Base-by-base conservation (phyloP, 2,888 invertebrate species). In the Pegoplata infirma region DNA sequence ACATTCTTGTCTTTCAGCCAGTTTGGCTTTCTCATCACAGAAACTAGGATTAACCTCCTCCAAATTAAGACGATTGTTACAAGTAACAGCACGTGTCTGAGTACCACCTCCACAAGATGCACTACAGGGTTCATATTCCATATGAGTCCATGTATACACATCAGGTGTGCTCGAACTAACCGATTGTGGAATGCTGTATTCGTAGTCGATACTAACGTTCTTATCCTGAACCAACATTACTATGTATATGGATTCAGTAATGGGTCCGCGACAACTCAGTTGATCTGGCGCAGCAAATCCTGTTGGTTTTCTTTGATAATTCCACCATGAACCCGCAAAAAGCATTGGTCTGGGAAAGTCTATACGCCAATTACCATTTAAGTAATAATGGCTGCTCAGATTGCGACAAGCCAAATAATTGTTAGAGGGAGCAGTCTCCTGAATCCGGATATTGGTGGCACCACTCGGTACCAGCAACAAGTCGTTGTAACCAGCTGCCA, bases 341-440 rank as follows among this genome's bases (percentile, higher is more conserved):
- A 91, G 90, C 84, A 96, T 90, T 32, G 93, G 93, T 64, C 95
- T 92, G 0, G 97, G 97, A 87, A 96, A 96, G 90, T 97, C 96
- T 85, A 99, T 97, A 86, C 95, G 93, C 94, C 97, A 98, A 88
- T 97, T 94, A 1, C 98, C 98, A 89, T 99, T 99, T 63, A 99
- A 91, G 87, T 97, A 97, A 88, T 95, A 99, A 83, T 95, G 92
- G 3, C 95, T 95, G 55, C 94, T 91, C 68, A 93, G 91, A 88
- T 97, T 96, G 81, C 97, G 92, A 58, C 98, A 91, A 5, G 98
- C 98, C 94, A 88, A 91, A 89, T 97, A 98, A 90, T 98, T 98
- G 86, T 94, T 96, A 0, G 98, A 96, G 1, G 96, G 93, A 47
- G 90, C 90, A 2, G 92, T 88, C 91, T 99, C 98, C 82, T 92